A percentile compares a stretch with the other conserved stretches of the same genome.
These are phyloP conservation scores for Tragelaphus scriptus DNA, from an alignment of 2,113 vertebrate genomes.

Conservation along the genomic window DNA sequence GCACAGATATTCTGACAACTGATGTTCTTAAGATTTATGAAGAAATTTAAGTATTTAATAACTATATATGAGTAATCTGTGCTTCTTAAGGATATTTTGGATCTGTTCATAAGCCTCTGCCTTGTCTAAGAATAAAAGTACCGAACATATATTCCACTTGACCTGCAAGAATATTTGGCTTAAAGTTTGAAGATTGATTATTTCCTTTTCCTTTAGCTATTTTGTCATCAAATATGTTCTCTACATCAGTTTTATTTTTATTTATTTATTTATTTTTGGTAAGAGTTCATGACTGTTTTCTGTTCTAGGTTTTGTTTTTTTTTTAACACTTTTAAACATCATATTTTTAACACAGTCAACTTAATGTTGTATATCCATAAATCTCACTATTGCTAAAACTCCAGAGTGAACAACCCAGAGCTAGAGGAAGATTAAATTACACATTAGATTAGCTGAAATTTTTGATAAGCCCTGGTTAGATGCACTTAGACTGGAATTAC, in stretches of 20 bases:
- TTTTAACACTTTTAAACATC: background rate
- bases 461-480: constrained; percentile 27
- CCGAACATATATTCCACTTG: background rate
- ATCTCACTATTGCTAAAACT: background rate
- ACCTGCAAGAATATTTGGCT: background rate
- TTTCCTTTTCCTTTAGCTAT: constrained; percentile 2
- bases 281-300: background rate
- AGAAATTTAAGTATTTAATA: constrained; percentile 70
- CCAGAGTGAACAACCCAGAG: background rate
- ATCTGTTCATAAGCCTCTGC: background rate
- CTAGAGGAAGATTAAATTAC: constrained; percentile 41
- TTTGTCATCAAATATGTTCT: background rate
- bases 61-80: background rate
- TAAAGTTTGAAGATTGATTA: constrained; percentile 18
- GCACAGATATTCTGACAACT: constrained; percentile 58
- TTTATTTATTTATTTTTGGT: background rate
- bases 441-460: constrained; percentile 23
- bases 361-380: constrained; percentile 4
- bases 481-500: background rate
- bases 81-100: constrained; percentile 48
- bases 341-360: constrained; percentile 5
- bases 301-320: background rate
- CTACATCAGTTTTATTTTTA: background rate
- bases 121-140: background rate
- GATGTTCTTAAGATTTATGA: constrained; percentile 60